phyloP scores from a whole-genome alignment of 2,797 vertebrate species.

The Anableps anableps region DNA sequence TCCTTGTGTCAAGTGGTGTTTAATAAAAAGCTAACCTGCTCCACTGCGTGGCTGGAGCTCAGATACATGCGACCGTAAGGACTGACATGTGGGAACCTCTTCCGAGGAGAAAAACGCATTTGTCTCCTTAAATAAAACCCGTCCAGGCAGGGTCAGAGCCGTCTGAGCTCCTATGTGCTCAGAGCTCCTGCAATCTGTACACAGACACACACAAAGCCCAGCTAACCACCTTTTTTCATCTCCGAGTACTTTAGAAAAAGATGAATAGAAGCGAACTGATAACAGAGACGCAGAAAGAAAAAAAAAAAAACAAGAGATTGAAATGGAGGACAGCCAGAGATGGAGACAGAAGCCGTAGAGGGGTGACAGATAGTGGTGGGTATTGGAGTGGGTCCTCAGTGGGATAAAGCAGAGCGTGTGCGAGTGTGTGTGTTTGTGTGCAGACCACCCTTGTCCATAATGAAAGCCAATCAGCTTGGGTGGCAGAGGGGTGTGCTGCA shows the following conservation, averaged over 20 bases:
- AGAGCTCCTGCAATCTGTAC: constrained; percentile 17
- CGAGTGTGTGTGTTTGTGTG: constrained; percentile 14
- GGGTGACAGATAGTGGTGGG: constrained; percentile 43
- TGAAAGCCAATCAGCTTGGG: constrained; percentile 80
- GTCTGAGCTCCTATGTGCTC: constrained; percentile 25
- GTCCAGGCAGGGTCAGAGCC: constrained; percentile 23
- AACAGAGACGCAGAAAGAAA: constrained; percentile 23
- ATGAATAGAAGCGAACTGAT: constrained; percentile 50
- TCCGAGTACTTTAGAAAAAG: constrained; percentile 37
- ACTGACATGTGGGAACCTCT: constrained; percentile 17
- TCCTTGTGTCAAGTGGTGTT: constrained; percentile 59
- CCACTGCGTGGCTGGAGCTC: constrained; percentile 20
- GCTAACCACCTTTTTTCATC: constrained; percentile 49
- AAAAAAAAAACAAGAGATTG: constrained; percentile 39
- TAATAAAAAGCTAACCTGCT: constrained; percentile 62
- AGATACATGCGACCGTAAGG: constrained; percentile 20
- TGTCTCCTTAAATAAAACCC: constrained; percentile 40
- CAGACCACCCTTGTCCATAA: constrained; percentile 68
- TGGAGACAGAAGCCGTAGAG: constrained; percentile 49
- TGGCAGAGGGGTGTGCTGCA: constrained; percentile 64
- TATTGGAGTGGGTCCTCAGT: constrained; percentile 60
- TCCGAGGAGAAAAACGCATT: not conserved
- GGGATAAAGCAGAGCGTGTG: constrained; percentile 35
- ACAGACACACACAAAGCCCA: constrained; percentile 24
- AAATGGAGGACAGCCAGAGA: constrained; percentile 61